Evolutionary conservation across 2,113 vertebrate genomes (phyloP), one percentile per base, ranked within the genome.

Genomic region (Micromys minutus): DNA sequence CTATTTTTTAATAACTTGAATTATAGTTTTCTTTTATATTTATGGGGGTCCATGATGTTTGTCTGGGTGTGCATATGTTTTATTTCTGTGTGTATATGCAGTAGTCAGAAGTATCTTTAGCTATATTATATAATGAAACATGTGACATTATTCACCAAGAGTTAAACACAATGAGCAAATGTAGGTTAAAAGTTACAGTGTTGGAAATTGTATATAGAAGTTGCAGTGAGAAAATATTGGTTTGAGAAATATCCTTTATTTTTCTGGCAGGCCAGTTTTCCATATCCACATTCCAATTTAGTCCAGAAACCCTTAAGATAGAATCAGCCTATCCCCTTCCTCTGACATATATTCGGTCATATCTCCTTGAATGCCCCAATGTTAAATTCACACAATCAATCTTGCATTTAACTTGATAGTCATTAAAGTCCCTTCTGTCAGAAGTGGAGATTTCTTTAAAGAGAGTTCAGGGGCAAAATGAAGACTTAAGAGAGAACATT

Each of bases 371-470:
- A 21, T 57, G 4, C 9, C 50, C 7, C 69, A 71, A 42, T 61
- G n/a, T 5, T 47, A 65, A 13, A 2, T 26, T 31, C 6, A 36
- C 19, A 50, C 1, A 36, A 31, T 4, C 16, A 0, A 2, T 42
- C 47, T 83, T 5, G 13, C 21, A 39, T 83, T 76, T 34, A 2
- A 74, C 72, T 45, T 93, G 6, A 7, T 10, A 80, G 50, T 85
- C 47, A 52, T 11, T 26, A 12, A 42, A 91, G 3, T 19, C 5
- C 7, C 11, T 52, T 76, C 2, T 61, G 16, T 87, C 10, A n/a
- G 55, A 57, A 79, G 92, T 67, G 74, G 29, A 92, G 12, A 36
- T 61, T 31, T 93, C 34, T 52, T 87, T 13, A 86, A 87, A 45
- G 61, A 57, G 87, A 87, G 8, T 63, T 84, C 15, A 77, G 2